Conservation (phyloP, 2,113 vertebrate species). For the Tonatia bakeri region DNA sequence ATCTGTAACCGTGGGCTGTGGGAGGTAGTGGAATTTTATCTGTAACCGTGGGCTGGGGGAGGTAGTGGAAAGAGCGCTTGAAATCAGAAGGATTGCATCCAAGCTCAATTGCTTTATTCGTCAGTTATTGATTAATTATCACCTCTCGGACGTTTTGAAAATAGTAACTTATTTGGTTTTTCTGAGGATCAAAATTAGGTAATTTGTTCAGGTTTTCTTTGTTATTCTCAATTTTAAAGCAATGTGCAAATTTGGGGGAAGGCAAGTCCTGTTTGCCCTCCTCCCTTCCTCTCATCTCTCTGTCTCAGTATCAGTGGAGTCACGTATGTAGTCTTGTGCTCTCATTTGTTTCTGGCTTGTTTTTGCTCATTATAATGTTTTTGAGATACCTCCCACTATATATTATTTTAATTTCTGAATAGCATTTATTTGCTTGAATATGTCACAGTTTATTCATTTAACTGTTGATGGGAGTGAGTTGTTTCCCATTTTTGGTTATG, state of each 20-base stretch:
- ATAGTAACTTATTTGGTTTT: neutral
- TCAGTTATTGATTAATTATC: neutral
- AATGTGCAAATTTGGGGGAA: neutral
- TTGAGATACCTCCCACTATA: neutral
- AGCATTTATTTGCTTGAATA: neutral
- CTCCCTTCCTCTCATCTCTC: neutral
- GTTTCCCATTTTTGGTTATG: slow-evolving; percentile 3
- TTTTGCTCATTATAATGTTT: neutral
- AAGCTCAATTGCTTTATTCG: neutral
- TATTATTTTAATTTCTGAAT: neutral
- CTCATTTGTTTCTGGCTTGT: neutral
- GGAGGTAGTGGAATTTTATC: too few relatives aligned
- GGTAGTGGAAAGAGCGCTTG: neutral
- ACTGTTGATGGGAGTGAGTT: neutral
- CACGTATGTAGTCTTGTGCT: neutral
- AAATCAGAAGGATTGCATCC: neutral
- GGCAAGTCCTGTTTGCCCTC: neutral
- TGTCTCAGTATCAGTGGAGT: neutral
- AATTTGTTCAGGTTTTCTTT: neutral
- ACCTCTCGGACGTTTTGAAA: neutral
- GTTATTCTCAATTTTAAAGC: neutral
- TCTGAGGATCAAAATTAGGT: neutral
- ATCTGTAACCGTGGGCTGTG: too few relatives aligned
- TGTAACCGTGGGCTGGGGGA: neutral
- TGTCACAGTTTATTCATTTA: neutral